phyloP scores from a whole-genome alignment of 2,113 vertebrate species.

The Artemisiospiza belli region DNA sequence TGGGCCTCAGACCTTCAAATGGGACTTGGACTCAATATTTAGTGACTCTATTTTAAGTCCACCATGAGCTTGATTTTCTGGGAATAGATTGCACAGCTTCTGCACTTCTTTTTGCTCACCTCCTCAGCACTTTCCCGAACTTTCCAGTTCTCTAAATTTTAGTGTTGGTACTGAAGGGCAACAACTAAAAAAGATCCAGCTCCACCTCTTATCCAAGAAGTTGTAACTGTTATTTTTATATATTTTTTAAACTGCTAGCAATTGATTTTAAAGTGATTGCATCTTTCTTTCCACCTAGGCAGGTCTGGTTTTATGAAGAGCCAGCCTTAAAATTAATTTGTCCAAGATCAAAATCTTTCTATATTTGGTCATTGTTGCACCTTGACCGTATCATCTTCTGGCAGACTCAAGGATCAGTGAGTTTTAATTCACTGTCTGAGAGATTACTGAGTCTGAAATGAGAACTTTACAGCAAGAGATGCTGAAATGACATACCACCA shows the following conservation, averaged over 20 bases:
- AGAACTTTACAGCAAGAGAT: not conserved
- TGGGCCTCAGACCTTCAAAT: constrained; percentile 18
- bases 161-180: not conserved
- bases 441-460: not conserved
- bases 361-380: not conserved
- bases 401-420: not conserved
- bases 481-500: not conserved
- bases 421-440: not conserved
- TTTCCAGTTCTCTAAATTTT: not conserved
- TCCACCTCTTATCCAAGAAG: not conserved
- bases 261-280: not conserved
- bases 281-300: not conserved
- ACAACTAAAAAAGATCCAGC: not conserved
- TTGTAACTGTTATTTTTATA: not conserved
- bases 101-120: not conserved
- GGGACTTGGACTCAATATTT: constrained; percentile 59
- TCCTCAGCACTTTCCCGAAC: not conserved
- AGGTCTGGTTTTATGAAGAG: not conserved
- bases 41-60: constrained; percentile 45
- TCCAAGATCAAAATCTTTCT: not conserved
- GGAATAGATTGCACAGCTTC: not conserved
- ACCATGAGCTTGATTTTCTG: not conserved
- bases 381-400: not conserved
- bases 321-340: not conserved
- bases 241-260: not conserved